Evolutionary conservation across 2,113 vertebrate genomes (phyloP), one percentile per base, ranked within the genome.

Genomic region (Xiphophorus couchianus): DNA sequence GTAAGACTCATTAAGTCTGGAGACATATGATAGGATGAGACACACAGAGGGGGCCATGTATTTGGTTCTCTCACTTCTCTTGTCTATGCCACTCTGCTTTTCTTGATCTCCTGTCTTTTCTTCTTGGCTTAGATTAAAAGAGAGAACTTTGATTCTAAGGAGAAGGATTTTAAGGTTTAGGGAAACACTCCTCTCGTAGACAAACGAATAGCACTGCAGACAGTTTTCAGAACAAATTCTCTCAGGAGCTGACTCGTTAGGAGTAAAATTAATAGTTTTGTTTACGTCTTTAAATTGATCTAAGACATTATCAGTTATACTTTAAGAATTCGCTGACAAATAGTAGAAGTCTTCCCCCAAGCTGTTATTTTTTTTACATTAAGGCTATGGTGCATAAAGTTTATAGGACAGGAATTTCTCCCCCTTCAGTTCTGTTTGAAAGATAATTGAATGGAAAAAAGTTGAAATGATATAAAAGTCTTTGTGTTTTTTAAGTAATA

Each of bases 11-110:
- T 93, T 91, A 91, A 80, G 83, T 84, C 88, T 90, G 87, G 73
- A 86, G 89, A 87, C 88, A 74, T 75, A 85, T 89, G 90, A 93
- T 91, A 88, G 87, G 60, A 82, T 80, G 85, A 91, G 86, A 89
- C 84, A 69, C 76, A 30, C 80, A 67, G 80, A 31, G 61, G 84
- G 86, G 86, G 29, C 84, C 84, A 89, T 89, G 88, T 84, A 76
- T 72, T 78, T 67, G 76, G 79, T 72, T 60, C 69, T 70, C 68
- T 62, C 62, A 86, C 70, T 78, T 39, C 62, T 80, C 73, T 62
- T 85, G 74, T 83, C 69, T 66, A 62, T 30, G 54, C 74, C 77
- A 78, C 69, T 44, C 67, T 22, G 9, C 79, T 69, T 39, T 72
- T 63, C 74, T 67, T 83, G 83, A 89, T 76, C 67, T 88, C 74